These are phyloP conservation scores for Anguilla anguilla DNA, from an alignment of 2,797 vertebrate species.

Conservation along the genomic window DNA sequence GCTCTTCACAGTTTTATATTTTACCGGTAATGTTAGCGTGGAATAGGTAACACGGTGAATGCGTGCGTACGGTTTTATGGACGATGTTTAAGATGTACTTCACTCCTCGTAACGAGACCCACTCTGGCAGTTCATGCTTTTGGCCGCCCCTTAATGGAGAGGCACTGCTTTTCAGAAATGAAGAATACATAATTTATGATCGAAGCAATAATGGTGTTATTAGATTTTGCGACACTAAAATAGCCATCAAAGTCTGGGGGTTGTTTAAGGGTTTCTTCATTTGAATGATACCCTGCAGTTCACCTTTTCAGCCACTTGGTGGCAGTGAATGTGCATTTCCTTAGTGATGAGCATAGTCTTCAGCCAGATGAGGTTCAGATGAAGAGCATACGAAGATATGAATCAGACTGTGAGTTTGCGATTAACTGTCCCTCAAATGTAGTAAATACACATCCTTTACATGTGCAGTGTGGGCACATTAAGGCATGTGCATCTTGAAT, in stretches of 20 bases:
- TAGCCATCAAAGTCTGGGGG: neutral
- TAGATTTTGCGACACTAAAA: constrained; percentile 11
- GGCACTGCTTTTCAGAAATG: neutral
- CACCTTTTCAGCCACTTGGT: neutral
- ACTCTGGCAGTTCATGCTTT: neutral
- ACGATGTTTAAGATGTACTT: constrained; percentile 3
- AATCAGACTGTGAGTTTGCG: neutral
- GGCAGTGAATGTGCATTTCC: neutral
- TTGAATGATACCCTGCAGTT: neutral
- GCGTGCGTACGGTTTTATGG: neutral
- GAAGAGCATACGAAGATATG: neutral
- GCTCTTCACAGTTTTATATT: neutral
- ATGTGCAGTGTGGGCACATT: neutral
- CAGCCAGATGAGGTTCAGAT: neutral
- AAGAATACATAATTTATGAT: constrained; percentile 16
- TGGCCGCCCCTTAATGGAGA: neutral
- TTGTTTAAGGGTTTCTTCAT: neutral
- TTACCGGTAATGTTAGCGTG: neutral
- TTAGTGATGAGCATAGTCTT: neutral
- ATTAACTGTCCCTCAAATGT: neutral
- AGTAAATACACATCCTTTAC: neutral
- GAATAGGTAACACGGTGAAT: neutral
- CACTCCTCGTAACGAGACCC: neutral
- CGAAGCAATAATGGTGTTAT: neutral
- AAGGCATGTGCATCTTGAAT: neutral